Conservation (phyloP, 2,113 vertebrate species). For the Tragelaphus strepsiceros region DNA sequence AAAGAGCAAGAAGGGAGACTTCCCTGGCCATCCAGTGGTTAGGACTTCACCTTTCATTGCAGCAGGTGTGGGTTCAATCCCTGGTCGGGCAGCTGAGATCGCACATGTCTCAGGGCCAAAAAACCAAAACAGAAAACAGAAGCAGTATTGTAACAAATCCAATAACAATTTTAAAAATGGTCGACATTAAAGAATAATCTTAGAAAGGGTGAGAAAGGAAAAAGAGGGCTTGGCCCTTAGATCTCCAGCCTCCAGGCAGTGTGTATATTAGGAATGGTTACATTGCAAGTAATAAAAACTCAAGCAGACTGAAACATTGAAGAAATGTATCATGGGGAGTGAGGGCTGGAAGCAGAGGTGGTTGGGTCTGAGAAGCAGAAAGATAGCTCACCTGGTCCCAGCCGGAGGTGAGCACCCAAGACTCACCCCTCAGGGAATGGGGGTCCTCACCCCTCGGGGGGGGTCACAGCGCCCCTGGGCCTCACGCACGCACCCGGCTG, state of each 20-base stretch:
- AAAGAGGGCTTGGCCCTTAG: background rate
- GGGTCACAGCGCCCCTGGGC: no score
- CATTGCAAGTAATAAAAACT: background rate
- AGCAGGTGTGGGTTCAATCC: background rate
- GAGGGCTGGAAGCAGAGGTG: background rate
- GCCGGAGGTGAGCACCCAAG: background rate
- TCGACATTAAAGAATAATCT: background rate
- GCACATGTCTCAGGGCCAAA: background rate
- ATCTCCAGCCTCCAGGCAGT: no score
- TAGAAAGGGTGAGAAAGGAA: background rate
- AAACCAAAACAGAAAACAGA: background rate
- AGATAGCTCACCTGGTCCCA: background rate
- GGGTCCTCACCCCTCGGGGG: background rate
- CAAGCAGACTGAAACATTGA: background rate
- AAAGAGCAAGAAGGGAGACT: background rate
- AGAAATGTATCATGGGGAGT: accelerated
- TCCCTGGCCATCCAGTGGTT: background rate
- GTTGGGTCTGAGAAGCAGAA: background rate
- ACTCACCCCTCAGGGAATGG: background rate
- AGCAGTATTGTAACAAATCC: background rate
- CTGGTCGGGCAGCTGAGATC: background rate
- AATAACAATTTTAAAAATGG: background rate
- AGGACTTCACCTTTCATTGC: background rate
- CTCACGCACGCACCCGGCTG: background rate
- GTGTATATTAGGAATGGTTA: background rate